A percentile compares a stretch with the other conserved stretches of the same genome.
Conservation (phyloP, 2,888 invertebrate species). For the Dioctria rufipes region DNA sequence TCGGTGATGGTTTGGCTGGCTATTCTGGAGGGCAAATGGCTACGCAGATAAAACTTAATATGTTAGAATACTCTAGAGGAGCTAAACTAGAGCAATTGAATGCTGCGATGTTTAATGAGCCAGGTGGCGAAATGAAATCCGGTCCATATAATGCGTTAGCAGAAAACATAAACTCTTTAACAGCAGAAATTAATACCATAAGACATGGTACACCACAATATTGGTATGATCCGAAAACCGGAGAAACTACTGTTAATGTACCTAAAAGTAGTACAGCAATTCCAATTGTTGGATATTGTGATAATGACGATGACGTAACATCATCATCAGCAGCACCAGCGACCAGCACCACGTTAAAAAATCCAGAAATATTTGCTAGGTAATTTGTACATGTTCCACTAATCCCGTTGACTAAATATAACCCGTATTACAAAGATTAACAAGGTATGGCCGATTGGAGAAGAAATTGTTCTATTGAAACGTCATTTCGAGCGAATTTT, state of each 20-base stretch:
- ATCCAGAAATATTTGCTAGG: no score
- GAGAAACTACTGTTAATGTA: not conserved
- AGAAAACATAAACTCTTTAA: not conserved
- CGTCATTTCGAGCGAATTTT: no score
- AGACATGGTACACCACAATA: constrained; percentile 9
- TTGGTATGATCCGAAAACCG: constrained; percentile 11
- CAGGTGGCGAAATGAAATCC: not conserved
- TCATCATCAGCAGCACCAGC: no score
- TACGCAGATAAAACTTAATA: not conserved
- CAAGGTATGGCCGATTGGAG: no score
- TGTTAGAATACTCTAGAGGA: constrained; percentile 9
- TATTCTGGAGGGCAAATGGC: not conserved
- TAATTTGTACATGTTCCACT: no score
- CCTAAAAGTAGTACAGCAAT: not conserved
- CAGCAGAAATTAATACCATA: no score
- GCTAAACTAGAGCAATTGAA: not conserved
- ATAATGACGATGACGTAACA: no score
- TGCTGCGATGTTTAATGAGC: not conserved
- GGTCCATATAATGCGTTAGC: not conserved
- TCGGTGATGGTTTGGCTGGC: constrained; percentile 12
- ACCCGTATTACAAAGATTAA: no score
- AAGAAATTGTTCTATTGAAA: no score
- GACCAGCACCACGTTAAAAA: no score
- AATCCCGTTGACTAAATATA: no score
- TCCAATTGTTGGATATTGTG: constrained; percentile 9